Evolutionary conservation across 2,888 invertebrate genomes (phyloP).

Genomic region (Mellilla xanthometata): DNA sequence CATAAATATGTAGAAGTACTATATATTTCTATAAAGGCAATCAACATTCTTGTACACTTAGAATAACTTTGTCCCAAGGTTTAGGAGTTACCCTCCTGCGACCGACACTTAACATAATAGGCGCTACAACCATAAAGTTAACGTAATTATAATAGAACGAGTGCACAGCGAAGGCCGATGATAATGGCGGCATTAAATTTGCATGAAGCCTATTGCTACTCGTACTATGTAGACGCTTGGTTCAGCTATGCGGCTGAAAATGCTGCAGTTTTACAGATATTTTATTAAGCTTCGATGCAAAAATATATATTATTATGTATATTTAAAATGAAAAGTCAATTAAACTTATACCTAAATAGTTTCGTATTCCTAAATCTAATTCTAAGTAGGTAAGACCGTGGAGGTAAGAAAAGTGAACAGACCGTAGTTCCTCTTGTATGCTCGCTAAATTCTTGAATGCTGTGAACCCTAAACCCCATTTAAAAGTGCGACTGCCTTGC

Average conservation of each 20-base stretch:
- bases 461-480: too few relatives aligned
- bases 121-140: slow-evolving; percentile 9
- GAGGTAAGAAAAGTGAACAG: too few relatives aligned
- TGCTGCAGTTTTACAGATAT: background rate
- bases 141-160: background rate
- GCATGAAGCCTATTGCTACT: slow-evolving; percentile 1
- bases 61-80: slow-evolving; percentile 1
- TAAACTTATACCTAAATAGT: too few relatives aligned
- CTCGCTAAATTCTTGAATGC: too few relatives aligned
- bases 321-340: too few relatives aligned
- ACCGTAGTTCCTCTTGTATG: too few relatives aligned
- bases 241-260: background rate
- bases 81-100: background rate
- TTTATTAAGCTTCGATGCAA: too few relatives aligned
- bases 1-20: too few relatives aligned
- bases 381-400: too few relatives aligned
- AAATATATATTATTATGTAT: too few relatives aligned
- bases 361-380: too few relatives aligned
- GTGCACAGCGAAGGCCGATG: slow-evolving; percentile 3
- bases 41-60: background rate
- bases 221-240: background rate
- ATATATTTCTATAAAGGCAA: background rate
- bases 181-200: slow-evolving; percentile 9
- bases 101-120: slow-evolving; percentile 11
- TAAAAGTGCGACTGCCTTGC: too few relatives aligned